Percentiles rank a stretch among this genome's conserved stretches.
phyloP scores from a whole-genome alignment of 2,113 vertebrate species.

The Nothobranchius kuhntae region DNA sequence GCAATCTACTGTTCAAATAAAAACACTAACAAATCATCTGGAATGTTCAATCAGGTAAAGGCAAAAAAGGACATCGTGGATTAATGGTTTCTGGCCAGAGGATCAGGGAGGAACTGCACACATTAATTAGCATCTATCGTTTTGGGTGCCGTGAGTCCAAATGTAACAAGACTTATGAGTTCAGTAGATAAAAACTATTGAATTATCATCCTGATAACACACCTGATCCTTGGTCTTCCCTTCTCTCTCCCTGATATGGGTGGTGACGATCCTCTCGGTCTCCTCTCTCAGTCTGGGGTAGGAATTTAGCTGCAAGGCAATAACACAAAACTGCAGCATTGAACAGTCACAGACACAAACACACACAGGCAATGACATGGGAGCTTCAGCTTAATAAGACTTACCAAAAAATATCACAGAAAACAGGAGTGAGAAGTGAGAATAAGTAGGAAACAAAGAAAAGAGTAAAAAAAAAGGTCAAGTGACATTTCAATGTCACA shows the following conservation, averaged over 20 bases:
- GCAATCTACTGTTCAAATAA: too few relatives aligned
- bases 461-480: constrained; percentile 59
- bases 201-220: constrained; percentile 17
- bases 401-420: constrained; percentile 68
- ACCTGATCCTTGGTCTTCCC: constrained; percentile 97
- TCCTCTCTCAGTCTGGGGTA: constrained; percentile 94
- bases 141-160: not conserved
- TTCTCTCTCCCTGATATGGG: constrained; percentile 90
- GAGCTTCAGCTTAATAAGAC: constrained; percentile 50
- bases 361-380: constrained; percentile 39
- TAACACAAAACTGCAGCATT: constrained; percentile 57
- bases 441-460: constrained; percentile 68
- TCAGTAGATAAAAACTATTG: not conserved
- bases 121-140: too few relatives aligned
- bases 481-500: constrained; percentile 65
- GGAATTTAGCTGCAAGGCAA: constrained; percentile 84
- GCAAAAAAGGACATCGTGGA: too few relatives aligned
- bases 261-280: constrained; percentile 94
- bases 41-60: too few relatives aligned
- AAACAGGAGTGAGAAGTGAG: constrained; percentile 64
- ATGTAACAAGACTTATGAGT: not conserved
- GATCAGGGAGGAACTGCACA: too few relatives aligned
- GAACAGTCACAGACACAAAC: constrained; percentile 20
- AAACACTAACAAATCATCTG: too few relatives aligned
- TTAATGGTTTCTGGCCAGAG: not conserved